These are phyloP conservation scores for Neotoxoptera formosana DNA, from an alignment of 1,140 invertebrate species.

Conservation along the genomic window DNA sequence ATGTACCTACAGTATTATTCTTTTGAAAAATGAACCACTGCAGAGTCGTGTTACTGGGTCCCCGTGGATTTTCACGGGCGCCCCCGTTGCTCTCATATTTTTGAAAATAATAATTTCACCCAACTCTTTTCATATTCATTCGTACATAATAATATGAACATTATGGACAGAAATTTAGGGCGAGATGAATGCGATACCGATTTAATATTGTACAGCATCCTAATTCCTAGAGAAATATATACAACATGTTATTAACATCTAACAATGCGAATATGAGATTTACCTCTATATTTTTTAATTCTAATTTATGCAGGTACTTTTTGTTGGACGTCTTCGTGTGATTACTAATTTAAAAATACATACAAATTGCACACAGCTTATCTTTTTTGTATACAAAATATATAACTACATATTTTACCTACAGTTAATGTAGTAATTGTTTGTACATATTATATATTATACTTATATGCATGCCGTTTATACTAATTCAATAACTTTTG, in stretches of 20 bases:
- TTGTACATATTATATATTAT: not conserved
- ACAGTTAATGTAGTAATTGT: not conserved
- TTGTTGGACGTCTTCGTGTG: not conserved
- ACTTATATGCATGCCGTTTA: not conserved
- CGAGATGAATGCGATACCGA: not conserved
- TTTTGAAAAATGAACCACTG: constrained; percentile 40
- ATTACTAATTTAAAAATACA: not conserved
- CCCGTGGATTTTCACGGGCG: not conserved
- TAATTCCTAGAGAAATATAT: not conserved
- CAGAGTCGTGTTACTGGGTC: constrained; percentile 45
- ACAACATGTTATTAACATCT: not conserved
- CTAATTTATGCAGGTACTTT: not conserved
- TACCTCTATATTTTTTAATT: not conserved
- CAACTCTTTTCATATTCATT: constrained; percentile 22
- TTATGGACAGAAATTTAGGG: not conserved
- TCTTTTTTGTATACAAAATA: not conserved
- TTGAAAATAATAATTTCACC: constrained; percentile 22
- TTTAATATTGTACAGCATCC: not conserved
- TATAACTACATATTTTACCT: not conserved
- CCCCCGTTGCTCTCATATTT: constrained; percentile 42
- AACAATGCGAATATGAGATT: not conserved
- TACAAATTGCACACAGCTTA: not conserved
- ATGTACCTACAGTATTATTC: constrained; percentile 33
- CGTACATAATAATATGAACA: not conserved
- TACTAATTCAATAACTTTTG: not conserved